phyloP scores from a whole-genome alignment of 2,888 invertebrate genomes.

The Hirtodrosophila trivittata region DNA sequence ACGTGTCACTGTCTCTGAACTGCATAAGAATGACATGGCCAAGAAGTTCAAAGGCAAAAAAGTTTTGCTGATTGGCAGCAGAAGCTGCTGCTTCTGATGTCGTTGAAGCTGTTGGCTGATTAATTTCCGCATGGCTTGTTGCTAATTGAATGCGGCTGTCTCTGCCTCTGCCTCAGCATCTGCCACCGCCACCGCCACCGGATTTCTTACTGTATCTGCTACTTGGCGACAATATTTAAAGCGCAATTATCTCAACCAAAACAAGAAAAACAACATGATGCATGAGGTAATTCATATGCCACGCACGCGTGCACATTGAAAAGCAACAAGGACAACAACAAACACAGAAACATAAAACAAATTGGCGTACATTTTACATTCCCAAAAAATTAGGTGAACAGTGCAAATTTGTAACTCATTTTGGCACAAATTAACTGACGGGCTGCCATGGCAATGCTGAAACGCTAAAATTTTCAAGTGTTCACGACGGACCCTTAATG shows the following conservation, averaged over 20 bases:
- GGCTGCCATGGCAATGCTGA: slow-evolving; percentile 30
- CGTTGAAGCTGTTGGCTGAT: slow-evolving; percentile 45
- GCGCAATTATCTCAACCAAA: slow-evolving; percentile 49
- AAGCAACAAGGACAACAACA: slow-evolving; percentile 26
- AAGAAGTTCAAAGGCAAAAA: slow-evolving; percentile 59
- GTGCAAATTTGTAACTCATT: slow-evolving; percentile 70
- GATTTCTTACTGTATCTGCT: slow-evolving; percentile 3
- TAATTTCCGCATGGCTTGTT: slow-evolving; percentile 51
- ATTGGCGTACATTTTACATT: slow-evolving; percentile 56
- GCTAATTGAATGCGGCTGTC: slow-evolving; percentile 47
- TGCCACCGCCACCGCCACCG: slow-evolving; percentile 14
- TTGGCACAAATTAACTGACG: slow-evolving; percentile 57
- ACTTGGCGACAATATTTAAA: slow-evolving; percentile 33
- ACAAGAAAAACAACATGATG: slow-evolving; percentile 21
- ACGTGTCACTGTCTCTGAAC: slow-evolving; percentile 24
- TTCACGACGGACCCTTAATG: slow-evolving; percentile 58
- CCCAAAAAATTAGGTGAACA: slow-evolving; percentile 27
- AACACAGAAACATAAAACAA: slow-evolving; percentile 44
- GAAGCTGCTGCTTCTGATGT: slow-evolving; percentile 25
- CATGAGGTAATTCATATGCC: slow-evolving; percentile 35
- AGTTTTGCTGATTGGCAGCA: slow-evolving; percentile 58
- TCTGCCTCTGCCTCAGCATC: not conserved
- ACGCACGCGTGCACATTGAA: slow-evolving; percentile 40
- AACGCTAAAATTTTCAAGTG: no score
- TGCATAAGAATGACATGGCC: slow-evolving; percentile 51